Base-by-base conservation (phyloP, 2,888 invertebrate species). In the Ornithoptera priamus region DNA sequence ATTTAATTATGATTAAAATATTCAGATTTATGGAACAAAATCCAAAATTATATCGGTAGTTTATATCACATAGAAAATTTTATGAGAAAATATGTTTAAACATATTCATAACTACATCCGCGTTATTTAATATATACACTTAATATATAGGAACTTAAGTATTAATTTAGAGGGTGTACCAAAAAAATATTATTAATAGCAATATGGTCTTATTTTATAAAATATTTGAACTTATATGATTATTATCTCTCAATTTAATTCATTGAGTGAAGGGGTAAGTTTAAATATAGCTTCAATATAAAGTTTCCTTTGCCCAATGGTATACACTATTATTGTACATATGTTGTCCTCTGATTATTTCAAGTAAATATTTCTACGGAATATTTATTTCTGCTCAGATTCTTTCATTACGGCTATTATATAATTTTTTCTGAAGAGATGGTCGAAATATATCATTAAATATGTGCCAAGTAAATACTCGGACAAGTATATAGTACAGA, bases 1-100 rank as follows among this genome's bases (percentile, higher is more conserved):
- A n/a, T 58, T 58, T 22, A 58, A 58, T 58, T 58, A 58, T 58
- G 20, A 58, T 58, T 58, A 22, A 58, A 58, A 58, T 20, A 58
- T 58, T 58, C 22, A 22, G 57, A 58, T 58, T 22, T 58, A 58
- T 58, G 20, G 15, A 58, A 20, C 24, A 0, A 58, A 58, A 22
- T 22, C 3, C n/a, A n/a, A 58, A 10, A 46, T 46, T 46, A 46
- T 22, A 0, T 7, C 12, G 15, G 5, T 22, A 22, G 10, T 22
- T 22, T 22, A 22, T 24, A 58, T n/a, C 12, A 58, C 20, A 58
- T 12, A 15, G 57, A 58, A 24, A 24, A 20, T 22, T 2, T 22
- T n/a, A 58, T 10, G 57, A 58, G n/a, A 58, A 22, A n/a, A 53
- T 53, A 18, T n/a, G 18, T 53, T 53, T 53, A 3, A 17, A 50